Percentiles rank a stretch among this genome's conserved stretches.
phyloP scores from a whole-genome alignment of 2,113 vertebrate genomes.

The Rhea pennata region DNA sequence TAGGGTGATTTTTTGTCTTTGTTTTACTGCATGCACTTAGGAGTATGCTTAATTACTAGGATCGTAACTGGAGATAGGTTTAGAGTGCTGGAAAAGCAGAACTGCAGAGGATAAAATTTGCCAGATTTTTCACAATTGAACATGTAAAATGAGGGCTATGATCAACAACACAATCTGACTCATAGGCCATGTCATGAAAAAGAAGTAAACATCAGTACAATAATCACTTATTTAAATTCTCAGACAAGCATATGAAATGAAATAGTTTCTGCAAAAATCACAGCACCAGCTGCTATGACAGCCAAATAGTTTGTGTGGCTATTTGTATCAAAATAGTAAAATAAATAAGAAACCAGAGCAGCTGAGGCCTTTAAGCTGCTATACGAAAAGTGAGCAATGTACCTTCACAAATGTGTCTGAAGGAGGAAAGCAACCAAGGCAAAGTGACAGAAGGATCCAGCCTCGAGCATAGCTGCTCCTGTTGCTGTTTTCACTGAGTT shows the following conservation, averaged over 20 bases:
- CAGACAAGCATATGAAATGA: background rate
- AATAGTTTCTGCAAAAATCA: background rate
- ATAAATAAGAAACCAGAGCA: background rate
- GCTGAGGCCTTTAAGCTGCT: background rate
- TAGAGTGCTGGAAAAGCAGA: background rate
- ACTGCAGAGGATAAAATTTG: background rate
- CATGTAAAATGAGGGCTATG: background rate
- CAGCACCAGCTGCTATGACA: background rate
- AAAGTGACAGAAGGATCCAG: constrained; percentile 95
- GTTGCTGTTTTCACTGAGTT: constrained; percentile 88
- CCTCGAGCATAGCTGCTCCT: constrained; percentile 87
- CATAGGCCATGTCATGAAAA: background rate
- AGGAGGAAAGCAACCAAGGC: constrained; percentile 92
- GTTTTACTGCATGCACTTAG: background rate
- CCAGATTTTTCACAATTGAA: background rate
- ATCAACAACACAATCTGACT: background rate
- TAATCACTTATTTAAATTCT: background rate
- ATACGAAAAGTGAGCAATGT: background rate
- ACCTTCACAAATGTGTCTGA: constrained; percentile 89
- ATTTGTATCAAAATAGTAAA: background rate
- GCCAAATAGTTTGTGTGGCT: background rate
- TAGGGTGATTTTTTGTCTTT: background rate
- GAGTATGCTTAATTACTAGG: background rate
- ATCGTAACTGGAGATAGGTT: background rate
- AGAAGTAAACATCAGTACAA: background rate